A percentile compares a stretch with the other conserved stretches of the same genome.
These are phyloP conservation scores for Pterois miles DNA, from an alignment of 2,797 vertebrate genomes.

Conservation along the genomic window DNA sequence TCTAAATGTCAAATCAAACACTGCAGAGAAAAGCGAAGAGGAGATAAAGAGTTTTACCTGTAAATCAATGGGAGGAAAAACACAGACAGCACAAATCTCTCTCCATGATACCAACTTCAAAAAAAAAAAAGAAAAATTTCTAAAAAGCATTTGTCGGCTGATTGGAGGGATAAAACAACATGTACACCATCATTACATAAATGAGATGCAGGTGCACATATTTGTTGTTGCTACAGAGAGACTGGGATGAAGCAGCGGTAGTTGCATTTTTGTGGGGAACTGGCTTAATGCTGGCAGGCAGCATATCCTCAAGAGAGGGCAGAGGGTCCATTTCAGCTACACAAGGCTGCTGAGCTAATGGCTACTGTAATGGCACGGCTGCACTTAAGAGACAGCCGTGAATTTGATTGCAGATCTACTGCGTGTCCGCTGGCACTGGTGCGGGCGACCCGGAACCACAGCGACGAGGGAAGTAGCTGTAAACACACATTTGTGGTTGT, in stretches of 20 bases:
- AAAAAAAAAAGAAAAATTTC: too few species aligned
- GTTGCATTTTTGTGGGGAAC: slow-evolving; percentile 27
- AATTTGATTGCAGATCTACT: slow-evolving; percentile 62
- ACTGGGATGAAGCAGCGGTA: slow-evolving; percentile 30
- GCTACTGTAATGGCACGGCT: slow-evolving; percentile 68
- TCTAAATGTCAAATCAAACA: background rate
- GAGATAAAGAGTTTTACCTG: slow-evolving; percentile 10
- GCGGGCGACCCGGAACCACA: slow-evolving; percentile 13
- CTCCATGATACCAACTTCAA: slow-evolving; percentile 13
- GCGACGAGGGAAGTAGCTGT: slow-evolving; percentile 1
- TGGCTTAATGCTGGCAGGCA: slow-evolving; percentile 35
- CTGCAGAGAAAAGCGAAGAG: background rate
- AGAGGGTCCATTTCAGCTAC: slow-evolving; percentile 54
- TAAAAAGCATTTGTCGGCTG: slow-evolving; percentile 37
- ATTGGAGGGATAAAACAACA: background rate
- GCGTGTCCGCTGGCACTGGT: slow-evolving; percentile 40
- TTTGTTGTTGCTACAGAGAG: slow-evolving; percentile 10
- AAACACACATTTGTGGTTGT: background rate
- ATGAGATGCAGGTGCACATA: slow-evolving; percentile 67
- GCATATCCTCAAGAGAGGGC: slow-evolving; percentile 49
- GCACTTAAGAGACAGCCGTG: slow-evolving; percentile 45
- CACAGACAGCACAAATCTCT: slow-evolving; percentile 12
- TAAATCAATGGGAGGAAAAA: slow-evolving; percentile 11
- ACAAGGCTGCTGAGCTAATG: slow-evolving; percentile 69
- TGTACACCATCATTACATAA: slow-evolving; percentile 38